Base-by-base conservation (phyloP, 2,888 invertebrate genomes). In the Eilema caniola region DNA sequence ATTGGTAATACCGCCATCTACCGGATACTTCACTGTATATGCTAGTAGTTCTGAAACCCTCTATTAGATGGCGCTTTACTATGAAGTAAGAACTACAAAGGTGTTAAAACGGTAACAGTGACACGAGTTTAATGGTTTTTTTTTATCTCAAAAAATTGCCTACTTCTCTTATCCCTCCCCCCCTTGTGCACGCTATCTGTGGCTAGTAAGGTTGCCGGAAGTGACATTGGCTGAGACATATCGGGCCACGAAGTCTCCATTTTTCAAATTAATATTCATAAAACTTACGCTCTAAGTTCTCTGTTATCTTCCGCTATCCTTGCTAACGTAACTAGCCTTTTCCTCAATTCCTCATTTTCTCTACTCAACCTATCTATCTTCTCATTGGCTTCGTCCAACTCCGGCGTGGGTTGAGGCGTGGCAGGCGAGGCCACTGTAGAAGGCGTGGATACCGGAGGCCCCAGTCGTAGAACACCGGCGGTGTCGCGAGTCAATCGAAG, bases 381-480 rank as follows among this genome's bases (percentile, higher is more conserved):
- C 84, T 95, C 86, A 86, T 88, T 85, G 67, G 95, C 87, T 78
- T 91, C 88, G 79, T 93, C 87, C 67, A 97, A 88, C 24, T 96
- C 96, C 0, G 95, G 91, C 24, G 85, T 88, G 0, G 88, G 86
- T 53, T 87, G 87, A 0, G 93, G 90, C 7, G 91, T 89, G 12
- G 87, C 86, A 0, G 93, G 92, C 0, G 93, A 87, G 4, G 86
- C 87, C 20, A 87, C 66, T 0, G 91, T 86, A 0, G 90, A 87
- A 0, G 89, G 90, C 11, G 88, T 86, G 28, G 89, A 79, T 0
- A 86, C 82, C 0, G 94, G 94, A 1, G 97, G 97, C 62, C 97
- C 96, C 62, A 98, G 96, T 79, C 97, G 96, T 77, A 98, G 96
- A 5, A 97, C 95, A 0, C 98, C 98, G 73, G 96, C 96, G n/a